A percentile compares a stretch with the other conserved stretches of the same genome.
Conservation (phyloP, 1,140 invertebrate genomes). For the Drosophila mojavensis region DNA sequence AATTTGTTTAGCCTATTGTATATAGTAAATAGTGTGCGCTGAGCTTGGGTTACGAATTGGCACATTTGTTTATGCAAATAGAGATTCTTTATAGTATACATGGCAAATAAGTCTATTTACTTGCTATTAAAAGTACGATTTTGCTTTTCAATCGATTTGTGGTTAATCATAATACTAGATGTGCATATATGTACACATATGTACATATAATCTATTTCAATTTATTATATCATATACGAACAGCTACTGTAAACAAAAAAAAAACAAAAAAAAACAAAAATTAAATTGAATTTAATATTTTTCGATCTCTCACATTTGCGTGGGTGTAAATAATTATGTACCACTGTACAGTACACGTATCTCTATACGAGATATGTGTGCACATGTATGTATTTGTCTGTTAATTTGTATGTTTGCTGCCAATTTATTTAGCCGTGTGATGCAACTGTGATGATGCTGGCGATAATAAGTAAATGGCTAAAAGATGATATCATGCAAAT, state of each 20-base stretch:
- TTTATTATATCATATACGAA: constrained; percentile 1
- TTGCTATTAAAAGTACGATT: constrained; percentile 8
- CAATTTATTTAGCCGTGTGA: constrained; percentile 39
- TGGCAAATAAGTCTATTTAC: constrained; percentile 17
- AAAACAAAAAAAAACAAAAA: constrained; percentile 12
- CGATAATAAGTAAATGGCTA: constrained; percentile 26
- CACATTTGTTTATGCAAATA: constrained; percentile 48
- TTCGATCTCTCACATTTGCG: not conserved
- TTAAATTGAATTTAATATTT: constrained; percentile 2
- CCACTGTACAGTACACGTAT: not conserved
- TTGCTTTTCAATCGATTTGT: constrained; percentile 9
- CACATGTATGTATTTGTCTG: constrained; percentile 17
- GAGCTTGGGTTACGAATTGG: not conserved
- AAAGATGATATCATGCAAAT: constrained; percentile 53
- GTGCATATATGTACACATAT: constrained; percentile 1
- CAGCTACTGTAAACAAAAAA: constrained; percentile 14
- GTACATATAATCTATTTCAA: not conserved
- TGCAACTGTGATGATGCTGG: constrained; percentile 31
- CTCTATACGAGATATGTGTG: constrained; percentile 6
- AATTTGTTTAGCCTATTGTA: constrained; percentile 23
- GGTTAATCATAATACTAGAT: constrained; percentile 5
- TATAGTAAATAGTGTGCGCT: constrained; percentile 2
- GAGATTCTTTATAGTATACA: not conserved
- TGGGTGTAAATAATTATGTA: constrained; percentile 31
- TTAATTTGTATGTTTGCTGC: constrained; percentile 31